Conservation (phyloP, 2,797 vertebrate genomes). For the Etheostoma perlongum region DNA sequence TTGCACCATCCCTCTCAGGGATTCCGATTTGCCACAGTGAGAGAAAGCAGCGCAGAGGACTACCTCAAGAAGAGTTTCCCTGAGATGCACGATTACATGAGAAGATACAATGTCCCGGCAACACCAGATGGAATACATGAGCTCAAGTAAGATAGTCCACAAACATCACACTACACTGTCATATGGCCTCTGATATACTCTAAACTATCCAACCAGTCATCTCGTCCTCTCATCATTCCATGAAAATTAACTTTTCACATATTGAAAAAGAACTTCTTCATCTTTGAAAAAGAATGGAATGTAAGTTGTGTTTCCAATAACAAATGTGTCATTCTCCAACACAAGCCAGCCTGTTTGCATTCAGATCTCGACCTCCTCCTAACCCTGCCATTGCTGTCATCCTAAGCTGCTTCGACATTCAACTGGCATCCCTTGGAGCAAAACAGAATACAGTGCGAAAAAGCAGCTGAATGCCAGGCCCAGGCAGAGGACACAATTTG, state of each 20-base stretch:
- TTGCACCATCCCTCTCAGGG: slow-evolving; percentile 98
- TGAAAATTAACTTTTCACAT: slow-evolving; percentile 24
- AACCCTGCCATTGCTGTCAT: slow-evolving; percentile 73
- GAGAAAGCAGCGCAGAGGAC: slow-evolving; percentile 97
- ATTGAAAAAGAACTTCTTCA: not conserved
- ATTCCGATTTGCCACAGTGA: slow-evolving; percentile 96
- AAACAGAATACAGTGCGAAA: slow-evolving; percentile 58
- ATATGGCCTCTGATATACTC: slow-evolving; percentile 5
- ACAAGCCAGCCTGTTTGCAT: slow-evolving; percentile 61
- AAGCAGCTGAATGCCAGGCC: slow-evolving; percentile 51
- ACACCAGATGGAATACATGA: slow-evolving; percentile 92
- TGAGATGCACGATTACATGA: slow-evolving; percentile 99
- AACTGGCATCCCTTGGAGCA: slow-evolving; percentile 66
- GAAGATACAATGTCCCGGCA: slow-evolving; percentile 94
- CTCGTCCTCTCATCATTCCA: slow-evolving; percentile 5
- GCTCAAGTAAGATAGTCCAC: slow-evolving; percentile 89
- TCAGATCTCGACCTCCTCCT: slow-evolving; percentile 61
- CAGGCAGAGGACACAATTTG: slow-evolving; percentile 55
- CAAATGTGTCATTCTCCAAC: slow-evolving; percentile 51
- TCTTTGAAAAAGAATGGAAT: not conserved
- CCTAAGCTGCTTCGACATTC: slow-evolving; percentile 75
- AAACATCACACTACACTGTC: not conserved
- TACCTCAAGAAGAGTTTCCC: slow-evolving; percentile 98
- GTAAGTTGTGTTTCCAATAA: not conserved
- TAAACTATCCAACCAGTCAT: not conserved